Base-by-base conservation (phyloP, 2,797 vertebrate species). In the Notolabrus celidotus region DNA sequence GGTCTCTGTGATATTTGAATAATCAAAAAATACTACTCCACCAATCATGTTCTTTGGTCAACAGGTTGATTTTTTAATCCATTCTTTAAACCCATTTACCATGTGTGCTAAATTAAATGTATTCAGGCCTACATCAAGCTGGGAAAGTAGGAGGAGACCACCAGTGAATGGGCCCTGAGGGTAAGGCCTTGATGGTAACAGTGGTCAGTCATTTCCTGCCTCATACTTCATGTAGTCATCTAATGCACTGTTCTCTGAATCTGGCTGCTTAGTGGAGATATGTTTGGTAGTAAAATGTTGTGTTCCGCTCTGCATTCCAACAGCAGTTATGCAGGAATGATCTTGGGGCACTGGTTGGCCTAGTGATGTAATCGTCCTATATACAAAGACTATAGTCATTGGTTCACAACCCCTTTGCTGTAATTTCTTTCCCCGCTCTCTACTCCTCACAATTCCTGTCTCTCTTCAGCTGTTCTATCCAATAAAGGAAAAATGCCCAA, bases 81-180 rank as follows among this genome's bases (percentile, higher is more conserved):
- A 14, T 51, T 46, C 56, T 33, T 55, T 2, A 50, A 34, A 12
- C 10, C 1, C 5, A 33, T 19, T 73, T 27, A 43, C 5, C 16
- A 12, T 5, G n/a, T 62, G 42, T 77, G 23, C 12, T 55, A 65
- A 78, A 20, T 65, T 77, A 27, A 29, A 67, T 69, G 42, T 77
- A 19, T 34, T 20, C 50, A 94, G 97, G 96, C 97, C 14, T 96
- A 95, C 58, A 94, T 98, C 80, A 98, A 96, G 83, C 86, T 97
- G 67, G 86, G 85, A 3, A 94, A 92, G 74, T 97, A 95, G 74
- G 85, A 89, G 58, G 95, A 98, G 66, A 96, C 95, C 42, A 89
- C 99, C 64, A 68, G 20, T 71, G 94, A 99, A 50, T 98, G 96
- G 96, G 97, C 97, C 33, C 77, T 99, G 62, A 97, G 95, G 96